phyloP scores from a whole-genome alignment of 2,888 invertebrate genomes.

The Blastobasis lacticolella region DNA sequence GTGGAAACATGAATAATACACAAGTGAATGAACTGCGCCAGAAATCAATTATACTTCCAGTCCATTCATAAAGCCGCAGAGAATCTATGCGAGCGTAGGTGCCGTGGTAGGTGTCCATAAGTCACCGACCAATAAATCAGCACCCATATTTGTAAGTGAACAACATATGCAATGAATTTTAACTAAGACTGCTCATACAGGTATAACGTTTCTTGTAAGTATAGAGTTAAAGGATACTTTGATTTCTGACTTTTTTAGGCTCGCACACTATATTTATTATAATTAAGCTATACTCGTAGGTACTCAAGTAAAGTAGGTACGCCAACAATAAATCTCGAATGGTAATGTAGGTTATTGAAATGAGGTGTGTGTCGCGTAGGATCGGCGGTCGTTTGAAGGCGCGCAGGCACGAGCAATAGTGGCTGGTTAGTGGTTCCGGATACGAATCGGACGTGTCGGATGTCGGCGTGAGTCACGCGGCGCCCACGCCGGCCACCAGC shows the following conservation, averaged over 20 bases:
- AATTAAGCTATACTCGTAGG: constrained; percentile 4
- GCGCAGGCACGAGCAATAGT: constrained; percentile 37
- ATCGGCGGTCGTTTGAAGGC: constrained; percentile 46
- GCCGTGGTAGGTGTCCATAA: constrained; percentile 25
- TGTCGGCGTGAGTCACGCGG: constrained; percentile 72
- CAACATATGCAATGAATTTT: constrained; percentile 3
- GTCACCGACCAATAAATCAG: constrained; percentile 41
- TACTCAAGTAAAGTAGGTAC: not conserved
- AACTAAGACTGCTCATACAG: not conserved
- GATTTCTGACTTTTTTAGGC: no score
- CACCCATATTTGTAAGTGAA: constrained; percentile 15
- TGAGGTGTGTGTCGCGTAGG: constrained; percentile 48
- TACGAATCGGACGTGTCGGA: constrained; percentile 74
- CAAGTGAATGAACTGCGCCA: constrained; percentile 45
- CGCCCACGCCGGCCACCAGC: constrained; percentile 41
- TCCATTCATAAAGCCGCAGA: constrained; percentile 50
- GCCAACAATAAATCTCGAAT: constrained; percentile 20
- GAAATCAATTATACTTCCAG: constrained; percentile 42
- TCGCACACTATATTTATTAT: constrained; percentile 1
- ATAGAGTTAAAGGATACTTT: no score
- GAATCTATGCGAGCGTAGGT: constrained; percentile 47
- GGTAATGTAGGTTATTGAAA: constrained; percentile 43
- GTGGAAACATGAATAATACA: constrained; percentile 25
- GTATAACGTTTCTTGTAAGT: no score
- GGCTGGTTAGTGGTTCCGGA: constrained; percentile 72